A percentile compares a stretch with the other conserved stretches of the same genome.
phyloP scores from a whole-genome alignment of 1,140 invertebrate species.

The Dendrolimus punctatus region DNA sequence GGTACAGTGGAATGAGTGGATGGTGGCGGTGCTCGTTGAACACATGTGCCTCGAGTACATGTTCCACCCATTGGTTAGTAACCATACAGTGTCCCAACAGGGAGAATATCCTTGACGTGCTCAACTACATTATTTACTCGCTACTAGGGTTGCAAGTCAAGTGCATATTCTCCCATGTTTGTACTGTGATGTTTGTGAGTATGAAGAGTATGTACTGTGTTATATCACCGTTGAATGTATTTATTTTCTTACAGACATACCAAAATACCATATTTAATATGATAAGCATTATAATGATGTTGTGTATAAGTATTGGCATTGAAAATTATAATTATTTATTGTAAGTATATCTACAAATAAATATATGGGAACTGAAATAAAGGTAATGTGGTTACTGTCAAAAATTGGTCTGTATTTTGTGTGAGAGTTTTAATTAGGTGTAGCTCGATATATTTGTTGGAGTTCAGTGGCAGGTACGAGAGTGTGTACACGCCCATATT shows the following conservation, averaged over 20 bases:
- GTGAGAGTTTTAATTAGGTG: conserved; percentile 62
- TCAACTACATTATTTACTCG: background rate
- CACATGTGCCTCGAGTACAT: conserved; percentile 26
- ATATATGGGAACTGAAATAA: conserved; percentile 8
- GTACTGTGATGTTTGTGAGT: conserved; percentile 47
- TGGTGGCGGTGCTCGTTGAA: conserved; percentile 14
- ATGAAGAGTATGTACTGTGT: conserved; percentile 53
- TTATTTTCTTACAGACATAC: conserved; percentile 10
- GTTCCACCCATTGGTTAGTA: conserved; percentile 21
- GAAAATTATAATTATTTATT: conserved; percentile 1
- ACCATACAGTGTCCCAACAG: conserved; percentile 24
- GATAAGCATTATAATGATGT: conserved; percentile 1
- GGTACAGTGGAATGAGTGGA: conserved; percentile 64
- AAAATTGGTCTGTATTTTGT: conserved; percentile 58
- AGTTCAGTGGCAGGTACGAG: conserved; percentile 63
- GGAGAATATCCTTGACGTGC: conserved; percentile 23
- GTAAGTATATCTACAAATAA: background rate
- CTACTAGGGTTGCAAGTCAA: conserved; percentile 4
- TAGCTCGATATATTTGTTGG: conserved; percentile 67
- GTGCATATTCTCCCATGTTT: conserved; percentile 35
- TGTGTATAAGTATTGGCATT: conserved; percentile 11
- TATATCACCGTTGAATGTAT: conserved; percentile 12
- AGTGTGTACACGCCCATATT: conserved; percentile 63
- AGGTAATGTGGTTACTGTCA: conserved; percentile 18
- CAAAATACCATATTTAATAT: conserved; percentile 10